Evolutionary conservation across 2,113 vertebrate species (phyloP).

Genomic region (Actinemys pallida): DNA sequence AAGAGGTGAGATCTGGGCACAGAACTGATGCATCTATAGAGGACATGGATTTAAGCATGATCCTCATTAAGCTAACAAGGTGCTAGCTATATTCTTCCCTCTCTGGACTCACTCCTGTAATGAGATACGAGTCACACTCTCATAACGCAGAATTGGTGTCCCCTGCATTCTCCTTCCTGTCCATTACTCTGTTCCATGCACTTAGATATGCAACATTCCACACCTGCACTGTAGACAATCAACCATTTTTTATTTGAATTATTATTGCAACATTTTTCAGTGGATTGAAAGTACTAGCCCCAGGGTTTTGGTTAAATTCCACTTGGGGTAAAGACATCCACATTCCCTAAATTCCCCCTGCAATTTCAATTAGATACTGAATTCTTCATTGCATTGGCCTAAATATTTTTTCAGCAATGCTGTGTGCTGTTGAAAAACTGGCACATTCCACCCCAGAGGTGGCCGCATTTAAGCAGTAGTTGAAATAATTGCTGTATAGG

Average conservation of each 20-base stretch:
- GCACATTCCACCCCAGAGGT: neutral
- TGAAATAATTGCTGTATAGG: neutral
- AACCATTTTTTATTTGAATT: neutral
- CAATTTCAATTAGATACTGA: neutral
- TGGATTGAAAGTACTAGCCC: neutral
- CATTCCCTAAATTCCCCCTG: neutral
- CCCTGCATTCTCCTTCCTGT: neutral
- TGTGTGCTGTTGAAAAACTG: neutral
- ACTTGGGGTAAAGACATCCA: neutral
- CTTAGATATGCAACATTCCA: neutral
- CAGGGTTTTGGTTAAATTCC: neutral
- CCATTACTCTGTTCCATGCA: neutral
- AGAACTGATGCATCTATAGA: neutral
- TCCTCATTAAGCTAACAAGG: neutral
- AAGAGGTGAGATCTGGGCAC: neutral
- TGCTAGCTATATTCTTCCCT: neutral
- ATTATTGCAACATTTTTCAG: neutral
- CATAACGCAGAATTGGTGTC: neutral
- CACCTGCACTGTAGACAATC: neutral
- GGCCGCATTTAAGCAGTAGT: accelerated
- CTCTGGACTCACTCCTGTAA: neutral
- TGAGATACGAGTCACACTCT: neutral
- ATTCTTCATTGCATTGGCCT: neutral
- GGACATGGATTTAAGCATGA: neutral
- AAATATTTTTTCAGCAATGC: neutral